Conservation (phyloP, 2,888 invertebrate genomes). For the Unio delphinus region DNA sequence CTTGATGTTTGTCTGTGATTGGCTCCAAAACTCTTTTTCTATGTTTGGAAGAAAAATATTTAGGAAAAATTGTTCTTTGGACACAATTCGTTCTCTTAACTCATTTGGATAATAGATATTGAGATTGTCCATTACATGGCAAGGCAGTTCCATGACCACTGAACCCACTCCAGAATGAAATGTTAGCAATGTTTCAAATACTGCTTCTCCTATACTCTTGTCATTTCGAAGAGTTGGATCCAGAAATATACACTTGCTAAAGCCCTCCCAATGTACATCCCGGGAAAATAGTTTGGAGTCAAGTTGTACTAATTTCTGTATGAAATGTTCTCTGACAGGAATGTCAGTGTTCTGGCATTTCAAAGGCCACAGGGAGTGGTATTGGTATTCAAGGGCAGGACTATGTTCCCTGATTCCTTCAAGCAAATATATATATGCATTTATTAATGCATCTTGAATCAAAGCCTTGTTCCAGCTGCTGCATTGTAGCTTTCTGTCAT, state of each 20-base stretch:
- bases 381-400: too few species aligned
- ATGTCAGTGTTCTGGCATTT: too few species aligned
- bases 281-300: slow-evolving; percentile 8
- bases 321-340: slow-evolving; percentile 5
- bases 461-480: slow-evolving; percentile 16
- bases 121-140: too few species aligned
- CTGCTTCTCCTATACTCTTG: slow-evolving; percentile 6
- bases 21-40: slow-evolving; percentile 1
- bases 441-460: slow-evolving; percentile 14
- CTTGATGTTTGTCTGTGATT: neutral
- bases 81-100: slow-evolving; percentile 5
- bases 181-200: slow-evolving; percentile 3
- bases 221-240: slow-evolving; percentile 6
- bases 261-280: neutral
- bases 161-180: neutral
- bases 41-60: slow-evolving; percentile 15
- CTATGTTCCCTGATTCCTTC: neutral
- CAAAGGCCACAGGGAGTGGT: too few species aligned
- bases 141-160: too few species aligned
- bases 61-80: slow-evolving; percentile 6
- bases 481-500: slow-evolving; percentile 41
- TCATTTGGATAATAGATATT: neutral
- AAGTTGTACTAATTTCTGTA: neutral
- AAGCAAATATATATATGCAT: slow-evolving; percentile 20
- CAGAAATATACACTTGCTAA: slow-evolving; percentile 9